Evolutionary conservation across 2,888 invertebrate genomes (phyloP), one percentile per base, ranked within the genome.

Genomic region (Spicauda simplicius): DNA sequence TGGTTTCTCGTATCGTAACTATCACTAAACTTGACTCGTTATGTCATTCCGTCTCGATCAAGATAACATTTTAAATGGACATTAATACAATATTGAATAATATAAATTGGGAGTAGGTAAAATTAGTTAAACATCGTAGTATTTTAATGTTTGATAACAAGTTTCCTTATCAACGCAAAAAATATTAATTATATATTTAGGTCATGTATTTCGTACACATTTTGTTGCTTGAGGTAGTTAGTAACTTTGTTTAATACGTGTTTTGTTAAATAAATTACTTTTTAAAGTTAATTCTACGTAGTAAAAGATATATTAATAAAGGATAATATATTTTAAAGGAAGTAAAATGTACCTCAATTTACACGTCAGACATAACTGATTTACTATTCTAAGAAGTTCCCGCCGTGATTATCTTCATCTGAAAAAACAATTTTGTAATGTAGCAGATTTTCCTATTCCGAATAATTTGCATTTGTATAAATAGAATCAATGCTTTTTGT

Each of bases 111-210:
- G 5, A 45, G 45, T 5, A 45, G 6, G 16, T 45, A 45, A 45
- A 45, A n/a, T n/a, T 45, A n/a, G n/a, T 45, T n/a, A 45, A 45
- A n/a, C n/a, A 45, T 45, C 6, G n/a, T 45, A n/a, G 45, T 14
- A n/a, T n/a, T 45, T 45, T 6, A 45, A 6, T n/a, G 45, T 45
- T 45, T n/a, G 45, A 45, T 45, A 45, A 45, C n/a, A 45, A 45
- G 45, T 45, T 45, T 45, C 7, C n/a, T 45, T 45, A 45, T 45
- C 45, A 45, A 45, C 45, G n/a, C 45, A 45, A 45, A 45, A 45
- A 45, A n/a, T 45, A 45, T 45, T 45, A n/a, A 45, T 45, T 41
- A 41, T 14, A 41, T 41, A 14, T 41, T 14, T 41, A 14, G 41
- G 41, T 41, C 41, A 41, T 41, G 41, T 41, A 10, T 41, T 41